Base-by-base conservation (phyloP, 2,888 invertebrate species). In the Hemithea aestivaria region DNA sequence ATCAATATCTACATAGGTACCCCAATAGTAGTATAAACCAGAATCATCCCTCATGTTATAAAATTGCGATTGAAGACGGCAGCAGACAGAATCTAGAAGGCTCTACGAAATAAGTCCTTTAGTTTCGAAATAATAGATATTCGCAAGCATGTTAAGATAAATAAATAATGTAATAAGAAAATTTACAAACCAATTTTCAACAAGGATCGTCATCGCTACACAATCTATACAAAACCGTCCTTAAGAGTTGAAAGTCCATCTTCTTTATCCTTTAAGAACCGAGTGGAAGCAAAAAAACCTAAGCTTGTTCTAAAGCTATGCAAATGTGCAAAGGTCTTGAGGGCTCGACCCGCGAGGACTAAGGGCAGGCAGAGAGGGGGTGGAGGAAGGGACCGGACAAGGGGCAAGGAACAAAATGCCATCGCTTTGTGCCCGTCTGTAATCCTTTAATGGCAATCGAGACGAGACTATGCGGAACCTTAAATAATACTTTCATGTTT, bases 371-470 rank as follows among this genome's bases (percentile, higher is more conserved):
- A 42, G 38, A 49, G 52, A 47, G 39, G 34, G 45, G 44, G 48
- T 21, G 30, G 44, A 35, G 40, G 26, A 37, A 56, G 51, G 47
- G 56, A 57, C 66, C 68, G 82, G 81, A 75, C 83, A 78, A 72
- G 77, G 81, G 80, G 73, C 76, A 78, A 73, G 69, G 66, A 70
- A 73, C 77, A 79, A 82, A 83, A 81, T 78, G 75, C 80, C 79
- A 72, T 68, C 78, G 75, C 82, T 84, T 82, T 82, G 79, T 80
- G 68, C 66, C 64, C 63, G 57, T 66, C 68, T 70, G 63, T 81
- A 84, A 84, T 83, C 83, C 82, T 83, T 81, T 84, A 82, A 85
- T 81, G 79, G 84, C 77, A 77, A 82, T 75, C 66, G 73, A 74
- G 69, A 65, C 56, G 56, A 51, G 52, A 52, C 41, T 48, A 51